Evolutionary conservation across 2,113 vertebrate genomes (phyloP).

Genomic region (Ammodytes marinus): DNA sequence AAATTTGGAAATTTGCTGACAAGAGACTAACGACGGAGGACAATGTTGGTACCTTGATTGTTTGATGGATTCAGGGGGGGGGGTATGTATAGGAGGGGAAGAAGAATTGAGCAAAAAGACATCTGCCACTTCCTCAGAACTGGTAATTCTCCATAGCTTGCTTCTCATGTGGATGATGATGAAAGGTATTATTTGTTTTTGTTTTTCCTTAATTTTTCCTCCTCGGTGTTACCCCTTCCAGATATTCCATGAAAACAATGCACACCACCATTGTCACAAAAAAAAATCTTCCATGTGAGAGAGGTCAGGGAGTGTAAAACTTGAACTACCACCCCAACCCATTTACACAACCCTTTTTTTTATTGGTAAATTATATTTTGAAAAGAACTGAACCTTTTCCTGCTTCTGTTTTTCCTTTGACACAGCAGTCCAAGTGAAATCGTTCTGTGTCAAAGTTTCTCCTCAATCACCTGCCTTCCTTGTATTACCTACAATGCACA

Average conservation of each 20-base stretch:
- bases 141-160: slow-evolving; percentile 79
- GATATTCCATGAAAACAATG: slow-evolving; percentile 46
- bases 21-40: slow-evolving; percentile 71
- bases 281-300: slow-evolving; percentile 72
- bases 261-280: slow-evolving; percentile 42
- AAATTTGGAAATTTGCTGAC: slow-evolving; percentile 41
- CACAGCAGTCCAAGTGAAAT: slow-evolving; percentile 39
- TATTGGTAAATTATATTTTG: slow-evolving; percentile 44
- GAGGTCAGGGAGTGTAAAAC: slow-evolving; percentile 70
- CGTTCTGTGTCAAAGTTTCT: slow-evolving; percentile 51
- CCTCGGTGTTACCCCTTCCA: slow-evolving; percentile 57
- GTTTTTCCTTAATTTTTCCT: slow-evolving; percentile 52
- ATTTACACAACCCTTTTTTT: slow-evolving; percentile 13
- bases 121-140: slow-evolving; percentile 80
- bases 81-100: slow-evolving; percentile 31
- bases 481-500: slow-evolving; percentile 70
- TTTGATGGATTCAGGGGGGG: slow-evolving; percentile 45
- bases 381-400: slow-evolving; percentile 56
- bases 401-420: slow-evolving; percentile 46
- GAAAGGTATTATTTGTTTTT: slow-evolving; percentile 44
- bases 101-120: slow-evolving; percentile 64
- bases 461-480: slow-evolving; percentile 62
- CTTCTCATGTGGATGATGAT: slow-evolving; percentile 73
- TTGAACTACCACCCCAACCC: slow-evolving; percentile 57
- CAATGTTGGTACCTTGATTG: slow-evolving; percentile 69